Evolutionary conservation across 1,140 invertebrate species (phyloP), one percentile per base, ranked within the genome.

Genomic region (Drosophila suzukii): DNA sequence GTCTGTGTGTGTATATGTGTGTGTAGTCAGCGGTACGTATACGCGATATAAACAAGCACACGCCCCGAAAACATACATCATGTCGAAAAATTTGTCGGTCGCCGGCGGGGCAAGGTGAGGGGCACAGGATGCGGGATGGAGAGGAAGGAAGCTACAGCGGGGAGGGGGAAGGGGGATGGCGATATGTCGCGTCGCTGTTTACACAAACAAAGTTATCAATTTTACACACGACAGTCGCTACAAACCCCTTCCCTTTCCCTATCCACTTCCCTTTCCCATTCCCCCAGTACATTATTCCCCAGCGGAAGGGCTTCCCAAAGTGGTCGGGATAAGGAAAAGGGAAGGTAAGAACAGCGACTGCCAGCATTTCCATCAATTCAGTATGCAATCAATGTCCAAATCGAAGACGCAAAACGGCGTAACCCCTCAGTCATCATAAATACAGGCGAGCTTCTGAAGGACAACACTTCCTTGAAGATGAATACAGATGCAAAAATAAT

Each of bases 161-260:
- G 41, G 67, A 4, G 24, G 4, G 24, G n/a, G n/a, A n/a, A n/a
- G n/a, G 27, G 27, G 27, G 27, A 3, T 27, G 27, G 50, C 44
- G 49, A 60, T 80, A 84, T 86, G 84, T 83, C 84, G 84, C 84
- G 80, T 76, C 83, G 83, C 83, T 86, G 84, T 86, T 86, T 86
- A 88, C 84, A 88, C 84, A 88, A 88, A 88, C 84, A 88, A 88
- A 88, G 84, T 89, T 89, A 88, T 88, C 84, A 88, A 88, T 84
- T 88, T 89, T 89, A 88, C 84, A 84, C 84, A 89, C 79, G 80
- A 76, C 62, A 71, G 68, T 72, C 43, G 53, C 53, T 39, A 39
- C 59, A 39, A 12, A 2, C 38, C 38, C 57, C 66, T 36, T 47
- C 46, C 55, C 72, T 62, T 62, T 49, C 67, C 58, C 54, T 56